Conservation (phyloP, 2,113 vertebrate genomes). For the Conger conger region DNA sequence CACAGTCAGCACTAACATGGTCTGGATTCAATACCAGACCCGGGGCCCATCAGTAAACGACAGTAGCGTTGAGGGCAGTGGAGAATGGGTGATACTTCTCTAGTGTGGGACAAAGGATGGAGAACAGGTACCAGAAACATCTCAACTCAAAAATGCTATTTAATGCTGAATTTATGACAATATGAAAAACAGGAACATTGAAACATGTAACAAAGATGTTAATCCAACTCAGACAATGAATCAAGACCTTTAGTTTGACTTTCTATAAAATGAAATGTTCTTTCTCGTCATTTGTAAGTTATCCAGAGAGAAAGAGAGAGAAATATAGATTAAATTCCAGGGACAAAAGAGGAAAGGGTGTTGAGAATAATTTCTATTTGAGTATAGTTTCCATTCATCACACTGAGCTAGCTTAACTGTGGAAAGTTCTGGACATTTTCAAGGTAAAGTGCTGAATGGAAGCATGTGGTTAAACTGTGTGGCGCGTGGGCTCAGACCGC, state of each 20-base stretch:
- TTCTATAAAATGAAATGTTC: constrained; percentile 28
- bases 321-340: constrained; percentile 37
- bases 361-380: constrained; percentile 52
- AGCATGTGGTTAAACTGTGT: constrained; percentile 40
- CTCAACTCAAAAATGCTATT: background rate
- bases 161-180: background rate
- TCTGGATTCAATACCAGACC: too few species aligned
- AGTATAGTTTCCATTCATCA: constrained; percentile 54
- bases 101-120: too few species aligned
- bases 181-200: too few species aligned
- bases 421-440: constrained; percentile 57
- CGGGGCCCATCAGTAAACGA: too few species aligned
- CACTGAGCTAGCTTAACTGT: constrained; percentile 52
- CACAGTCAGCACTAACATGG: too few species aligned
- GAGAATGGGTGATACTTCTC: too few species aligned
- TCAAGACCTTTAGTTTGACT: constrained; percentile 4
- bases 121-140: too few species aligned
- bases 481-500: constrained; percentile 40
- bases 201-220: constrained; percentile 8
- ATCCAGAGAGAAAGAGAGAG: constrained; percentile 29
- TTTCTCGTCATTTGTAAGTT: constrained; percentile 36
- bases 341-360: constrained; percentile 36
- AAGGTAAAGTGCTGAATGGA: constrained; percentile 62
- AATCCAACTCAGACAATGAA: background rate
- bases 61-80: too few species aligned